Percentiles rank a stretch among this genome's conserved stretches.
These are phyloP conservation scores for Takifugu bimaculatus DNA, from an alignment of 2,113 vertebrate species.

Conservation along the genomic window DNA sequence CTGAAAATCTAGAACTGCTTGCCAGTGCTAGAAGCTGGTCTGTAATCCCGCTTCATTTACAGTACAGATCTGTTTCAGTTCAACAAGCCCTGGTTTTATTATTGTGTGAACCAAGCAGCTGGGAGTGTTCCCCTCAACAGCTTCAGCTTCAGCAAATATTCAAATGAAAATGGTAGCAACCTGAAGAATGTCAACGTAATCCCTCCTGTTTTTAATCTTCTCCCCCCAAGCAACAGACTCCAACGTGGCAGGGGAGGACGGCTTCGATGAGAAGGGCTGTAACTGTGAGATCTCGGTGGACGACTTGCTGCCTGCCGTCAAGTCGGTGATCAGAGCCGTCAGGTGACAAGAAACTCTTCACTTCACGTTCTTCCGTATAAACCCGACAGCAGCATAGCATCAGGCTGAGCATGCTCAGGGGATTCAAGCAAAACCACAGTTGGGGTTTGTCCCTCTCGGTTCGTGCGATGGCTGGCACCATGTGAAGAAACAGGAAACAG, in stretches of 20 bases:
- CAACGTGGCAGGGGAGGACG: constrained; percentile 82
- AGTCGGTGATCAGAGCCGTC: constrained; percentile 91
- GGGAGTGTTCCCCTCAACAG: no score
- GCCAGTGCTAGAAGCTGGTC: neutral
- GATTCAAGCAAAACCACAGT: constrained; percentile 10
- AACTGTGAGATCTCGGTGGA: constrained; percentile 94
- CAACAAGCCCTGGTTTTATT: no score
- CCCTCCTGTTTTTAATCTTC: neutral
- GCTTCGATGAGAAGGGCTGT: constrained; percentile 90
- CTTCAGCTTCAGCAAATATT: no score
- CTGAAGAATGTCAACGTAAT: neutral
- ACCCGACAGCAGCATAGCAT: no score
- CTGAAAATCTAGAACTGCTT: no score
- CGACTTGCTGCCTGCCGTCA: constrained; percentile 90
- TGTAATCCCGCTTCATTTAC: neutral
- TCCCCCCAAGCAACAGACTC: constrained; percentile 78
- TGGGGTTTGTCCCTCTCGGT: neutral
- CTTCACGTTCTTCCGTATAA: no score
- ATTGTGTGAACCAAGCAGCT: no score
- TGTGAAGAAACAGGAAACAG: constrained; percentile 11
- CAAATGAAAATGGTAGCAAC: no score
- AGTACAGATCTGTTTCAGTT: no score
- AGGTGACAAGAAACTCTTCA: constrained; percentile 73
- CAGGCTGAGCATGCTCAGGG: neutral
- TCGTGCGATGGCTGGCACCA: constrained; percentile 1